Evolutionary conservation across 2,113 vertebrate genomes (phyloP).

Genomic region (Columba janthina): DNA sequence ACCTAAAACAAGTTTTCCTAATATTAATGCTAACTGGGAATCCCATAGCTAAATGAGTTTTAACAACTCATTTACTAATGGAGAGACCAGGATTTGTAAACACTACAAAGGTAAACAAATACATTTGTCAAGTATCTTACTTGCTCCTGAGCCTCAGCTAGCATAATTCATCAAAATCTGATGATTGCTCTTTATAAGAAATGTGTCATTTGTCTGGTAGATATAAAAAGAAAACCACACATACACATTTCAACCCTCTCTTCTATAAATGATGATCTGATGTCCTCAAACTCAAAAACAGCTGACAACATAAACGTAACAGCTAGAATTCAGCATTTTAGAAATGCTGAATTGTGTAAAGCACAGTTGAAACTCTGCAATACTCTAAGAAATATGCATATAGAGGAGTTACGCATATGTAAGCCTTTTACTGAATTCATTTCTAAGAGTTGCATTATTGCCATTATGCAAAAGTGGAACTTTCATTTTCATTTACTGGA

Average conservation of each 20-base stretch:
- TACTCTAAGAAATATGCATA: not conserved
- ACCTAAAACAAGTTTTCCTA: not conserved
- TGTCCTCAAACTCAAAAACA: not conserved
- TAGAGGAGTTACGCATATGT: accelerated
- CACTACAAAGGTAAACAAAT: not conserved
- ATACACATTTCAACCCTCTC: not conserved
- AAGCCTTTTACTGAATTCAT: not conserved
- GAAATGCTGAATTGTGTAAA: not conserved
- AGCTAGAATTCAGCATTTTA: not conserved
- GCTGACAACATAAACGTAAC: not conserved
- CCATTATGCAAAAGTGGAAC: not conserved
- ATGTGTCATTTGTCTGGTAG: not conserved
- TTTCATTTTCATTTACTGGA: conserved; percentile 19
- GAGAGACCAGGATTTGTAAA: not conserved
- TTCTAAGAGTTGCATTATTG: not conserved
- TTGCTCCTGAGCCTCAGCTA: not conserved
- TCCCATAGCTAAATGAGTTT: not conserved
- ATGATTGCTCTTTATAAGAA: not conserved
- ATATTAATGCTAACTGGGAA: not conserved
- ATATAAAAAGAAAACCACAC: not conserved
- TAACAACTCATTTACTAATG: conserved; percentile 23
- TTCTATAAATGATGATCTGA: not conserved
- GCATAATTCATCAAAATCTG: not conserved
- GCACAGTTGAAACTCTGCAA: not conserved
- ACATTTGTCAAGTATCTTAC: not conserved